Percentiles rank a stretch among this genome's conserved stretches.
These are phyloP conservation scores for Ischnus inquisitorius DNA, from an alignment of 2,888 invertebrate genomes.

Conservation along the genomic window DNA sequence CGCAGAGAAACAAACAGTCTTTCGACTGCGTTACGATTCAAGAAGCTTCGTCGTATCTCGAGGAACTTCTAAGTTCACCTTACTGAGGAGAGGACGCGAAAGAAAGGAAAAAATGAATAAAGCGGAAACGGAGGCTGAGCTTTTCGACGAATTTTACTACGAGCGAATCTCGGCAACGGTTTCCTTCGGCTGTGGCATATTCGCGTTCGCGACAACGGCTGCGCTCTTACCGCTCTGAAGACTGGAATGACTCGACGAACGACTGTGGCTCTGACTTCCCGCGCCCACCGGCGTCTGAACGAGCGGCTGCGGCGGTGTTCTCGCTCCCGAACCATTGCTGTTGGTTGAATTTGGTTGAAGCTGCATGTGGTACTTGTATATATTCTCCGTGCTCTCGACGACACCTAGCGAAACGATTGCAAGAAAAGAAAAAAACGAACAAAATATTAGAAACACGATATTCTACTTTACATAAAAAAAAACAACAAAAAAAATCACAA, in stretches of 20 bases:
- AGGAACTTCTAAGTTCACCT: conserved; percentile 44
- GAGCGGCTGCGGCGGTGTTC: conserved; percentile 90
- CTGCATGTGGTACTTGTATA: conserved; percentile 94
- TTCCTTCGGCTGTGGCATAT: conserved; percentile 78
- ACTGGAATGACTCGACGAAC: conserved; percentile 88
- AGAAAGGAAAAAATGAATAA: neutral
- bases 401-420: conserved; percentile 87
- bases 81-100: conserved; percentile 21
- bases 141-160: conserved; percentile 65
- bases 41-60: conserved; percentile 40
- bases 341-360: conserved; percentile 88
- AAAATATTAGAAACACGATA: too few species aligned
- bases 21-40: conserved; percentile 42
- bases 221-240: conserved; percentile 82
- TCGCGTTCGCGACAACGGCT: conserved; percentile 73
- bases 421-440: too few species aligned
- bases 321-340: conserved; percentile 87
- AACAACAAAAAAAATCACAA: conserved; percentile 14
- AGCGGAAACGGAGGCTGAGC: neutral
- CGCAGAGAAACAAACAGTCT: conserved; percentile 26
- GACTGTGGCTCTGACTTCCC: conserved; percentile 87
- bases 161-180: conserved; percentile 70
- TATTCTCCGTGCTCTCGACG: conserved; percentile 93
- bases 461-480: neutral
- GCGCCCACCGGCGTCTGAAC: conserved; percentile 89